Evolutionary conservation across 2,113 vertebrate genomes (phyloP), one percentile per base, ranked within the genome.

Genomic region (Psophia crepitans): DNA sequence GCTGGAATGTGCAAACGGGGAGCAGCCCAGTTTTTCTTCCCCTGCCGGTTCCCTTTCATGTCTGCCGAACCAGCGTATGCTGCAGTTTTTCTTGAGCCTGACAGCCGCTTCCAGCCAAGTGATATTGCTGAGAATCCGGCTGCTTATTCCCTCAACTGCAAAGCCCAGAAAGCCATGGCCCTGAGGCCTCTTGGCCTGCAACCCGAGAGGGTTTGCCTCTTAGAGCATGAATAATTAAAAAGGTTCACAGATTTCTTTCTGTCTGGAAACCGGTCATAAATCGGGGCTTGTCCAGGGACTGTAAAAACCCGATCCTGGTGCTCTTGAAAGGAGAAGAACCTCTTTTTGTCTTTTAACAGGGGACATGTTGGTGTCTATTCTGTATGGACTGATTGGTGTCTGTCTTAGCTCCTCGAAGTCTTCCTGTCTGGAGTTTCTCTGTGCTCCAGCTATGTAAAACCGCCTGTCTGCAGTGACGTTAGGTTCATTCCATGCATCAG

Each of bases 191-290:
- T 2, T 2, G 15, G 46, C 64, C 86, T 94, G 96, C 92, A 96
- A 88, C 70, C 80, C 1, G 43, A 96, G 95, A 95, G 89, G 70
- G 43, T 89, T 95, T 89, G 74, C 89, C 70, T 84, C 74, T 89
- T 65, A 18, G 65, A 94, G 96, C 96, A 91, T 95, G 94, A 69
- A 94, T 71, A 89, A 94, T 96, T 94, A 53, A 94, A 96, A 94
- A 91, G 37, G 74, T 78, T 89, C 89, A 61, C 81, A 92, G 41
- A 94, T 95, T 96, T 95, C 87, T 79, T 85, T 91, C 66, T 89
- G 89, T 94, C 93, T 97, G 94, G 94, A 94, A 93, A 71, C 32
- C 18, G 69, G 65, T 79, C 30, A 17, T 60, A 57, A 96, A 94
- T 1, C 5, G n/a, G 76, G 84, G 68, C 84, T 95, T 74, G 79